Percentiles rank a stretch among this genome's conserved stretches.
Evolutionary conservation across 2,797 vertebrate genomes (phyloP).

Genomic region (Lithobates sylvaticus): DNA sequence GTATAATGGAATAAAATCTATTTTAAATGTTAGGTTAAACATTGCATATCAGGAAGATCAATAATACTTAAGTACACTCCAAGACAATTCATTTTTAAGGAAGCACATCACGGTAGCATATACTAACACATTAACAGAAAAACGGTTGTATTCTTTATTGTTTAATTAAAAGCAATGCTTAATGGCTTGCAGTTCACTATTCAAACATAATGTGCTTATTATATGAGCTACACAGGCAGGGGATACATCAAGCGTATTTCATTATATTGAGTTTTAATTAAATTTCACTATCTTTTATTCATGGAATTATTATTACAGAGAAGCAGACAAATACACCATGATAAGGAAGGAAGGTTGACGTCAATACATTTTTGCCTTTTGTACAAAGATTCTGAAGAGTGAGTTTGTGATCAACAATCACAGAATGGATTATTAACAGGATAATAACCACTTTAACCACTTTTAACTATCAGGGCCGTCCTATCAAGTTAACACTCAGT

Average conservation of each 20-base stretch:
- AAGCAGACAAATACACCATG: slow-evolving; percentile 61
- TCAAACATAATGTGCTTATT: slow-evolving; percentile 71
- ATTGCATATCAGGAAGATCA: slow-evolving; percentile 80
- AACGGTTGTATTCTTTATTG: slow-evolving; percentile 77
- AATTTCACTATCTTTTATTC: slow-evolving; percentile 71
- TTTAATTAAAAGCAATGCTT: slow-evolving; percentile 85
- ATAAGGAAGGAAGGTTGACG: slow-evolving; percentile 46
- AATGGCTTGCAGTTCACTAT: slow-evolving; percentile 71
- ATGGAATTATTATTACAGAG: slow-evolving; percentile 61
- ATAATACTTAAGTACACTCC: slow-evolving; percentile 82
- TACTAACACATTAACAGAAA: slow-evolving; percentile 79
- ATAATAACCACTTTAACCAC: slow-evolving; percentile 24
- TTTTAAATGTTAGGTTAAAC: slow-evolving; percentile 84
- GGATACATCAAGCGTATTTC: slow-evolving; percentile 64
- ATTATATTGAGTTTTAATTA: slow-evolving; percentile 72
- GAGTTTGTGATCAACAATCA: slow-evolving; percentile 41
- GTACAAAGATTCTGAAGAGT: slow-evolving; percentile 18
- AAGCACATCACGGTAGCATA: slow-evolving; percentile 76
- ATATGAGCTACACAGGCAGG: slow-evolving; percentile 64
- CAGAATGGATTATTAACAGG: slow-evolving; percentile 35
- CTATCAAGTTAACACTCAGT: not conserved
- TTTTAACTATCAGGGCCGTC: slow-evolving; percentile 6
- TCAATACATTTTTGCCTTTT: slow-evolving; percentile 48
- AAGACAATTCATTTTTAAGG: slow-evolving; percentile 84
- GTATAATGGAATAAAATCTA: slow-evolving; percentile 77